These are phyloP conservation scores for Leucosticte australis DNA, from an alignment of 2,113 vertebrate genomes.

Conservation along the genomic window DNA sequence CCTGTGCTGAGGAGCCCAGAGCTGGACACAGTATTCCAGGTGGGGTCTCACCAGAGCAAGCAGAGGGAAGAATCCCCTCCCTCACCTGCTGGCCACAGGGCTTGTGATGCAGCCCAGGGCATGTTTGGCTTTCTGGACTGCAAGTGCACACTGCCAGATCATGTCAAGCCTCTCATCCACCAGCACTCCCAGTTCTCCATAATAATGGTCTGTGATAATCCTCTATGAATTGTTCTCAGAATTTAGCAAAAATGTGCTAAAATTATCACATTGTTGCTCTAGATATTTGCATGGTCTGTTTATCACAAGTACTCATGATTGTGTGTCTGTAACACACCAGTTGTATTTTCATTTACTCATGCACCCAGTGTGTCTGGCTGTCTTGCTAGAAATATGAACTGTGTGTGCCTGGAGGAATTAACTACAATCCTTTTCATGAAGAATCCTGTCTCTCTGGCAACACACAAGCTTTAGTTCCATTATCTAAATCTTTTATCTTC, in stretches of 20 bases:
- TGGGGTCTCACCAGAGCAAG: neutral
- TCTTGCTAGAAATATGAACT: neutral
- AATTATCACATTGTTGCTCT: neutral
- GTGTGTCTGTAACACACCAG: neutral
- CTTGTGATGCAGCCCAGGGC: neutral
- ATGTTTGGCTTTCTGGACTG: neutral
- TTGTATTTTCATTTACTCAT: neutral
- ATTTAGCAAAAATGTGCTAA: neutral
- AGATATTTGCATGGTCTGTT: neutral
- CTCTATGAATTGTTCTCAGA: neutral
- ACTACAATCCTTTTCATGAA: slow-evolving; percentile 4
- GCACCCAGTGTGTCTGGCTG: neutral
- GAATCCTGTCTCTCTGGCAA: neutral
- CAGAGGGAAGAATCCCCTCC: neutral
- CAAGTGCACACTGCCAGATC: neutral
- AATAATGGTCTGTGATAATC: neutral
- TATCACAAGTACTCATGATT: neutral
- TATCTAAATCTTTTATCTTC: slow-evolving; percentile 57
- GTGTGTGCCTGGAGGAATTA: neutral
- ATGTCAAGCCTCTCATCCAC: neutral
- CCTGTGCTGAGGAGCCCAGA: neutral
- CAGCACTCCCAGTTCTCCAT: fast-evolving
- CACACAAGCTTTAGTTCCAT: slow-evolving; percentile 4
- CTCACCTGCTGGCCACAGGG: neutral
- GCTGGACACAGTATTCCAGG: neutral